phyloP scores from a whole-genome alignment of 2,113 vertebrate species.

The Scomber japonicus region DNA sequence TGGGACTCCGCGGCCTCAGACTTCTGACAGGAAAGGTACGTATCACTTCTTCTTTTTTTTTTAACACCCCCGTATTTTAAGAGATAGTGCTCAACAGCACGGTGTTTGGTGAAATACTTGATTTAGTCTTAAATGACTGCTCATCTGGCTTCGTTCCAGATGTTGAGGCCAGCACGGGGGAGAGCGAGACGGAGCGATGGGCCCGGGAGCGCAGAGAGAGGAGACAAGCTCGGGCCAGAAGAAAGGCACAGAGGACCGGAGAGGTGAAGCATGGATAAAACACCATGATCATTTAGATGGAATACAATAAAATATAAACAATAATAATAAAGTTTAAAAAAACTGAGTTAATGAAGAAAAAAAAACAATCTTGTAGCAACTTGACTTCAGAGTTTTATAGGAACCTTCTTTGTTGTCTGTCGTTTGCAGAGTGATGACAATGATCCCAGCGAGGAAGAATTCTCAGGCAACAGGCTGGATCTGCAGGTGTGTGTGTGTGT shows the following conservation, averaged over 20 bases:
- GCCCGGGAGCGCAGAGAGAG: conserved; percentile 79
- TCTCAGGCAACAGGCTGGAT: conserved; percentile 76
- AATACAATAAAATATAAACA: background rate
- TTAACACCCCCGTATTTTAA: background rate
- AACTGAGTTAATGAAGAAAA: too few species aligned
- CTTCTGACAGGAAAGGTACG: conserved; percentile 77
- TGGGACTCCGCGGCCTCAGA: conserved; percentile 77
- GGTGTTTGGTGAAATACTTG: conserved; percentile 2
- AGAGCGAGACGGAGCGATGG: conserved; percentile 82
- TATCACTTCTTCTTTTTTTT: background rate
- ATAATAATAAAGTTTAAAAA: background rate
- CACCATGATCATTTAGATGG: background rate
- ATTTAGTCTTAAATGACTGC: conserved; percentile 34
- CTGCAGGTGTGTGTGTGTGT: conserved; percentile 75
- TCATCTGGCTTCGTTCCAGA: conserved; percentile 72
- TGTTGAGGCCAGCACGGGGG: conserved; percentile 73
- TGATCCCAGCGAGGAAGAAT: conserved; percentile 83
- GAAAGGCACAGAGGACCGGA: conserved; percentile 80
- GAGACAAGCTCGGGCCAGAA: conserved; percentile 78
- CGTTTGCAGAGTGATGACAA: conserved; percentile 82
- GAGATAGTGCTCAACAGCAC: background rate
- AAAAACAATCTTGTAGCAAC: background rate
- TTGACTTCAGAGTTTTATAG: conserved; percentile 6
- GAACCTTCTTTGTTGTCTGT: conserved; percentile 21
- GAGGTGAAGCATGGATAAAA: conserved; percentile 60